Percentiles rank a stretch among this genome's conserved stretches.
phyloP scores from a whole-genome alignment of 2,797 vertebrate species.

The Crenichthys baileyi region DNA sequence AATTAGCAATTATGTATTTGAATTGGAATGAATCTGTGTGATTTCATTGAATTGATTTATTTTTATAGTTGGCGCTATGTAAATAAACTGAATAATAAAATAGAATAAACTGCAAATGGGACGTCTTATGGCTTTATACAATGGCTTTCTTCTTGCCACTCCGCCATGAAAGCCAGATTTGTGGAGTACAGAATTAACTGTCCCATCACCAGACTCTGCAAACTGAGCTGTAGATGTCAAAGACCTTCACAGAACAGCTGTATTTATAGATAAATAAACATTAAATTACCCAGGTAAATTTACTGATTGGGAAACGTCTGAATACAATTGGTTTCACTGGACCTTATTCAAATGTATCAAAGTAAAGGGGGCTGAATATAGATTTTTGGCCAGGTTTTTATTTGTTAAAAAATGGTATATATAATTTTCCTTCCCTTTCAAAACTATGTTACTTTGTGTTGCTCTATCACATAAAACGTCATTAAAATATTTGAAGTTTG shows the following conservation, averaged over 20 bases:
- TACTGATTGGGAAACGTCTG: neutral
- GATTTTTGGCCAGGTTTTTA: neutral
- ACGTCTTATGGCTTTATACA: neutral
- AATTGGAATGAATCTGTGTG: neutral
- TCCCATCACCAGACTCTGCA: neutral
- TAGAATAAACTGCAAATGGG: neutral
- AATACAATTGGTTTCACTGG: neutral
- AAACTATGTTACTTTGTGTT: neutral
- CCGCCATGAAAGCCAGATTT: neutral
- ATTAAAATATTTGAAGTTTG: neutral
- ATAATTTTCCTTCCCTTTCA: neutral
- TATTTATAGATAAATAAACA: neutral
- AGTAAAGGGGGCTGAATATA: neutral
- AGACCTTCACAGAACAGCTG: neutral
- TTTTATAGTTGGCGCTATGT: neutral
- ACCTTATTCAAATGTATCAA: neutral
- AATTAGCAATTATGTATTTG: neutral
- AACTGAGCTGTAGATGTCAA: neutral
- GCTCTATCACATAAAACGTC: neutral
- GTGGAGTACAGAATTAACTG: neutral
- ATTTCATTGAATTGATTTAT: neutral
- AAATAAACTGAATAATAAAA: neutral
- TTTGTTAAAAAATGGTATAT: neutral
- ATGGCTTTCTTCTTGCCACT: neutral
- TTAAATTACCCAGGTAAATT: neutral